Evolutionary conservation across 2,797 vertebrate genomes (phyloP), one percentile per base, ranked within the genome.

Genomic region (Sebastes kiyomatsui): DNA sequence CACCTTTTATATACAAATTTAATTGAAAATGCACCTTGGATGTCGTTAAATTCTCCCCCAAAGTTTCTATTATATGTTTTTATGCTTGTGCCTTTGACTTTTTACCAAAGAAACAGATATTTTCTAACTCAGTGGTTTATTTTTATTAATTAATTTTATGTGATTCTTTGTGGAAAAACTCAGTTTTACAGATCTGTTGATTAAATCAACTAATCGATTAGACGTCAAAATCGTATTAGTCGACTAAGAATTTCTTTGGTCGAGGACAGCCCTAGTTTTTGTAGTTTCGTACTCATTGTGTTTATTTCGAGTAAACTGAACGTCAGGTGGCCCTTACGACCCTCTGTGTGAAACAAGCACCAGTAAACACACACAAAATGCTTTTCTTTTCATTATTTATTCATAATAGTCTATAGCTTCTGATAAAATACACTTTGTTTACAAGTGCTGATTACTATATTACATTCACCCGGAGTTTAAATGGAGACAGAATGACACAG

Each of bases 361-460:
- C 8, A 58, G 13, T 13, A 62, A 72, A 69, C 7, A 83, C 32
- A 84, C 35, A 83, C 11, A 42, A 16, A 73, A 54, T 20, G 5
- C 9, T 70, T 87, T 85, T 79, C 42, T 80, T 92, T 90, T 80
- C 82, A 84, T 87, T 87, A 92, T 96, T 96, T 96, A 96, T 95
- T 96, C 69, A 90, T 94, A 93, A 94, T 93, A 88, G 78, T 89
- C 92, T 93, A 90, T 91, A 92, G 92, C 84, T 88, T 93, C 92
- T 83, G 91, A 94, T 96, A 96, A 96, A 97, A 96, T 96, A 97
- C 95, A 94, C 82, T 92, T 95, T 92, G 91, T 91, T 95, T 96
- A 96, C 94, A 91, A 95, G 96, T 96, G 96, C 94, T 96, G 96
- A 96, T 96, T 95, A 93, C 93, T 92, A 95, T 94, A 86, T 90